Evolutionary conservation across 2,113 vertebrate genomes (phyloP).

Genomic region (Forbesichthys agassizii): DNA sequence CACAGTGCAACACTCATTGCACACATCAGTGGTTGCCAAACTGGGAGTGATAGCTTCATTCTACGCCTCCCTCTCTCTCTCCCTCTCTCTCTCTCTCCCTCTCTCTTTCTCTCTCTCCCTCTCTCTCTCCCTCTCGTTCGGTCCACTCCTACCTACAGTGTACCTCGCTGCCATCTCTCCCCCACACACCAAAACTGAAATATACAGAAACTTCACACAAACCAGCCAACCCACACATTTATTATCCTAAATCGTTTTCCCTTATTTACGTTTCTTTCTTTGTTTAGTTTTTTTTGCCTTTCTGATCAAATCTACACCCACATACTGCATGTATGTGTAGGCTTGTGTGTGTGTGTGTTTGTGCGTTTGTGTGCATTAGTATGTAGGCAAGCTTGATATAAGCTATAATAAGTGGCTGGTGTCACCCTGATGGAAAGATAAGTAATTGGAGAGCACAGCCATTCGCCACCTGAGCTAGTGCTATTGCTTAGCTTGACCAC

Average conservation of each 20-base stretch:
- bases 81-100: background rate
- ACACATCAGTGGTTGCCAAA: conserved; percentile 37
- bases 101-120: conserved; percentile 10
- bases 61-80: conserved; percentile 5
- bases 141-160: background rate
- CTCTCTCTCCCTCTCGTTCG: conserved; percentile 12
- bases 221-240: background rate
- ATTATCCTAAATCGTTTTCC: background rate
- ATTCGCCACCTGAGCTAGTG: conserved; percentile 31
- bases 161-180: background rate
- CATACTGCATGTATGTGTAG: background rate
- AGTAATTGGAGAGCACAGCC: conserved; percentile 15
- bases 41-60: conserved; percentile 32
- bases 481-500: conserved; percentile 33
- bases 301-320: background rate
- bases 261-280: background rate
- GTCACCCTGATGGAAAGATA: conserved; percentile 26
- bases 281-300: background rate
- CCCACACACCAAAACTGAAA: background rate
- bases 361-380: conserved; percentile 11
- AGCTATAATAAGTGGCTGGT: conserved; percentile 40
- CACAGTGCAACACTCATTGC: background rate
- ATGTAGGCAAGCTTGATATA: conserved; percentile 28
- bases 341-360: conserved; percentile 1
- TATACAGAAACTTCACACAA: background rate